Evolutionary conservation across 1,140 invertebrate genomes (phyloP).

Genomic region (Trichonephila clavipes): DNA sequence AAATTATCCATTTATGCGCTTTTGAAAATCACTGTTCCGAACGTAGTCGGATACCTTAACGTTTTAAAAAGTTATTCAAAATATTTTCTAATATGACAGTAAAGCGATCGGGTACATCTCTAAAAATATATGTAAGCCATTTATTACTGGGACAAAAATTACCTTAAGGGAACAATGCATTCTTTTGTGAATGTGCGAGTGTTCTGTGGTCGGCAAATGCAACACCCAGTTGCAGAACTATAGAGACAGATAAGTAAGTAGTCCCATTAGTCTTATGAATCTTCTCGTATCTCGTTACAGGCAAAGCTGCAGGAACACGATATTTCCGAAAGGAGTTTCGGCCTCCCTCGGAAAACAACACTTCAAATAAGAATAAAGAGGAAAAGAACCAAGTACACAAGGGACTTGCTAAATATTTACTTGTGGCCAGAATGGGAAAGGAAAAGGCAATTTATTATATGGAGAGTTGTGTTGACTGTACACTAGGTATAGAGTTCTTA

Average conservation of each 20-base stretch:
- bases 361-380: constrained; percentile 27
- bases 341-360: constrained; percentile 25
- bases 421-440: background rate
- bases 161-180: background rate
- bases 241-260: constrained; percentile 25
- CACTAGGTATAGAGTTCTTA: background rate
- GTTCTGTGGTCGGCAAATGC: background rate
- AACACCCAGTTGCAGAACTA: background rate
- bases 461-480: background rate
- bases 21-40: too few species aligned
- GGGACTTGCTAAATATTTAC: constrained; percentile 38
- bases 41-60: too few species aligned
- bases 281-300: constrained; percentile 37
- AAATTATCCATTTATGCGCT: too few species aligned
- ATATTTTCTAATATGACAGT: background rate
- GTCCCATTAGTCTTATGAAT: constrained; percentile 40
- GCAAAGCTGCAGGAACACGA: constrained; percentile 19
- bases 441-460: constrained; percentile 31
- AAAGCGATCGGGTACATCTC: background rate
- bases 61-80: background rate
- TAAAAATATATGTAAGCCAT: constrained; percentile 2
- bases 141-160: background rate
- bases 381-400: constrained; percentile 22
- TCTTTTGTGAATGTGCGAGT: background rate
- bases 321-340: constrained; percentile 36